Conservation (phyloP, 2,797 vertebrate genomes). For the Notolepis coatsorum region DNA sequence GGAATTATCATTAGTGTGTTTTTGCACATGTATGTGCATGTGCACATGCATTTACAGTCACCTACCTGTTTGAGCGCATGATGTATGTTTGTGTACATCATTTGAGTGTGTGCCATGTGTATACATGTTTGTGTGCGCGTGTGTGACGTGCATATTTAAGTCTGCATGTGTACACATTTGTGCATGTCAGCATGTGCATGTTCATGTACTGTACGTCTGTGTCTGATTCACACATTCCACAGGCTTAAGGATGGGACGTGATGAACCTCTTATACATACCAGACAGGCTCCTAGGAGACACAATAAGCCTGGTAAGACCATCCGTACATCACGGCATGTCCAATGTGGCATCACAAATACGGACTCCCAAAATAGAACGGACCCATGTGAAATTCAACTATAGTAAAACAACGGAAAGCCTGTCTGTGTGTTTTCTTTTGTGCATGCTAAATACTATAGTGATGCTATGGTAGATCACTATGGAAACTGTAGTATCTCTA, state of each 20-base stretch:
- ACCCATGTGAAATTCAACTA: too few species aligned
- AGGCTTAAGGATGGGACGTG: slow-evolving; percentile 59
- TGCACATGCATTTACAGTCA: too few species aligned
- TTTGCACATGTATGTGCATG: slow-evolving; percentile 1
- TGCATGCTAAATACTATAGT: too few species aligned
- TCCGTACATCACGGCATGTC: slow-evolving; percentile 39
- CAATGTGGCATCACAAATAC: slow-evolving; percentile 16
- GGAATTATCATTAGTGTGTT: too few species aligned
- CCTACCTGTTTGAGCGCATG: too few species aligned
- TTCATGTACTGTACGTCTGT: too few species aligned
- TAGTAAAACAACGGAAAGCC: too few species aligned
- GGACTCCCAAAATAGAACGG: too few species aligned
- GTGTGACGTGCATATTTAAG: slow-evolving; percentile 1
- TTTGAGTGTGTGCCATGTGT: too few species aligned
- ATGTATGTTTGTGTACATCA: slow-evolving; percentile 29
- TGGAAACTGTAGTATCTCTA: too few species aligned
- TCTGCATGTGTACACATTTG: slow-evolving; percentile 42
- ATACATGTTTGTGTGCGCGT: slow-evolving; percentile 3
- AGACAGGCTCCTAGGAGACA: slow-evolving; percentile 66
- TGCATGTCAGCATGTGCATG: slow-evolving; percentile 55
- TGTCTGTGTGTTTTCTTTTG: too few species aligned
- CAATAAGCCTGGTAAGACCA: slow-evolving; percentile 41
- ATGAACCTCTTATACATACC: slow-evolving; percentile 73
- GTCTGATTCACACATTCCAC: slow-evolving; percentile 66
- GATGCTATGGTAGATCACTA: too few species aligned